Evolutionary conservation across 1,140 invertebrate genomes (phyloP), one percentile per base, ranked within the genome.

Genomic region (Drosophila sp.): DNA sequence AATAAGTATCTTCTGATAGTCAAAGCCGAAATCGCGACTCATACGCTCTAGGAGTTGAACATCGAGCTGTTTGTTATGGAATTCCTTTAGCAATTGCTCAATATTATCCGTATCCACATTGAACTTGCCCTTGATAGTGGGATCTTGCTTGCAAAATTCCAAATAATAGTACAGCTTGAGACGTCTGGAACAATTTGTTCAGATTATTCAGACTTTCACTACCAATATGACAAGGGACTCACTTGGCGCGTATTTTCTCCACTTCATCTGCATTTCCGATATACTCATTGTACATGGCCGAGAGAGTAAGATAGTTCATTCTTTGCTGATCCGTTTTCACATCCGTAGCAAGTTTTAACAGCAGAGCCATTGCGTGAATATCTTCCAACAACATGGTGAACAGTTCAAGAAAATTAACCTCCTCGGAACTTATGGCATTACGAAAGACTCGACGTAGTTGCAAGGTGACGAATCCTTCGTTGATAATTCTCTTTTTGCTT

Each of bases 71-170:
- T 91, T 91, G 40, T 86, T 92, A 60, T 86, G 78, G 55, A 92
- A 86, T 58, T 91, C 80, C 58, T 91, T 91, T 0, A 91, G 60
- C 60, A 92, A 66, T 25, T 91, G 72, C 60, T 90, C 81, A 40
- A 92, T 84, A 4, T 77, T 79, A 76, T 91, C 90, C 66, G 84
- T 76, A 44, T 92, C 91, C 4, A 78, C 70, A 76, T 91, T 86
- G 25, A 84, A 84, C 64, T 89, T 85, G 8, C 82, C 83, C 5
- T 79, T 79, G 4, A 92, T 84, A 11, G 58, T 72, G 0, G 89
- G 80, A 79, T 92, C 91, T 50, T 90, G 82, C 38, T 92, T 82
- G 27, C 85, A 89, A 25, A 92, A 87, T 66, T 92, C 91, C 66
- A 91, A 68, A 50, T 91, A 92, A 47, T 92, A 91, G 54, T 70